phyloP scores from a whole-genome alignment of 2,888 invertebrate genomes.

The Drosophila siamana region DNA sequence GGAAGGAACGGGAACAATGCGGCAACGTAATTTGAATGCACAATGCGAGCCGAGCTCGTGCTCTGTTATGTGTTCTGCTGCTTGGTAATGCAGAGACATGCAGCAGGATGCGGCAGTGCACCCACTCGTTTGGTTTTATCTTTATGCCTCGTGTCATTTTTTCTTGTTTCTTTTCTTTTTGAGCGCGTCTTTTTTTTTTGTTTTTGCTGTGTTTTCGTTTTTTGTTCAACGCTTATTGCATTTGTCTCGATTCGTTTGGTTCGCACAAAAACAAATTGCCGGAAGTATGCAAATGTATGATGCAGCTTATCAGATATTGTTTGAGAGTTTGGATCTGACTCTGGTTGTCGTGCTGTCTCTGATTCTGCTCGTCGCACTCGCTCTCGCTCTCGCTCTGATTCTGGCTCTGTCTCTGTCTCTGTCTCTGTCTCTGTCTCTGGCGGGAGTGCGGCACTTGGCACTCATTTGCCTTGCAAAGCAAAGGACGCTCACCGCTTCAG shows the following conservation, averaged over 20 bases:
- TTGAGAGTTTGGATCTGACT: constrained; percentile 58
- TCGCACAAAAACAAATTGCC: constrained; percentile 79
- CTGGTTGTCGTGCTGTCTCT: constrained; percentile 4
- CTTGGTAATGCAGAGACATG: constrained; percentile 38
- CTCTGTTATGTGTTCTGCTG: constrained; percentile 28
- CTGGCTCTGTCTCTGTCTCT: constrained; percentile 17
- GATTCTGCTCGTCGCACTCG: no score
- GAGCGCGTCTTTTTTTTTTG: constrained; percentile 29
- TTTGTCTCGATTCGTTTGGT: constrained; percentile 80
- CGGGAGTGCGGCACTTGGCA: constrained; percentile 53
- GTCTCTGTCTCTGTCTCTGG: constrained; percentile 6
- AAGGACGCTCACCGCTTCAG: constrained; percentile 51
- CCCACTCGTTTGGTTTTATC: constrained; percentile 62
- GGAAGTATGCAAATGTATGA: constrained; percentile 81
- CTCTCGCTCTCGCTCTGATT: no score
- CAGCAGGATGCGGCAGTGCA: constrained; percentile 63
- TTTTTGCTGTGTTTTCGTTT: not conserved
- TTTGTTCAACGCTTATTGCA: constrained; percentile 73
- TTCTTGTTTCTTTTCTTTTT: constrained; percentile 20
- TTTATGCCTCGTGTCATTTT: constrained; percentile 57
- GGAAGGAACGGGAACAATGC: constrained; percentile 59
- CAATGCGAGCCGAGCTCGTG: constrained; percentile 53
- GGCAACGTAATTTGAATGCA: constrained; percentile 78
- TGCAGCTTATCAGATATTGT: constrained; percentile 81
- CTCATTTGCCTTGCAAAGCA: constrained; percentile 81